Base-by-base conservation (phyloP, 1,140 invertebrate species). In the Gyrodactylus salaris region DNA sequence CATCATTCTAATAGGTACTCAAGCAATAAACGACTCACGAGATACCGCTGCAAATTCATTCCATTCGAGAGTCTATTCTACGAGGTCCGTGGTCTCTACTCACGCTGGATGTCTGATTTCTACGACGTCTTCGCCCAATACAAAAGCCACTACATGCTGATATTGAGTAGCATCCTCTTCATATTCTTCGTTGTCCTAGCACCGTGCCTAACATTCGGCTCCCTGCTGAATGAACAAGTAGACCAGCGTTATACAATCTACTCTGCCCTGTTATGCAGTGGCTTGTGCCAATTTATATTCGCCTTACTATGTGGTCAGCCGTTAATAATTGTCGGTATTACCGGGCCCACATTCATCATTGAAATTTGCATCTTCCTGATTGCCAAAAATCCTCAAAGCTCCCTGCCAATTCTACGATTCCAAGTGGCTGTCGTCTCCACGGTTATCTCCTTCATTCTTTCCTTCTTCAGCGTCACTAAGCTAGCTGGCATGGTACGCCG, bases 201-300 rank as follows among this genome's bases (percentile, higher is more conserved):
- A 16, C 34, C 34, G 7, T 54, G 34, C 34, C 34, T 54, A 16
- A 54, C 34, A 16, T 54, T 54, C n/a, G 34, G 34, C 7, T 54
- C 34, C 7, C n/a, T 54, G n/a, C 34, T 54, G n/a, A 54, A 54
- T 54, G 34, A 54, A 16, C 34, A 54, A 54, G 34, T 54, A 16
- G 34, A 54, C n/a, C 34, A 54, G n/a, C 7, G 34, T 16, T n/a
- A 16, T 54, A 54, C 34, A 16, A 54, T 54, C n/a, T 54, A 54
- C 34, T 54, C 34, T 16, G 34, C 34, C 68, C 26, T 73, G 34
- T 22, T 73, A 24, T 20, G 22, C 26, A 73, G 25, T 2, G 72
- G 72, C 21, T 25, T 73, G n/a, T 68, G 21, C 23, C 72, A 73
- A 25, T 21, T 73, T 22, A 23, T 69, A 23, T 73, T 25, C 26